Base-by-base conservation (phyloP, 2,113 vertebrate species). In the Ceyx cyanopectus region DNA sequence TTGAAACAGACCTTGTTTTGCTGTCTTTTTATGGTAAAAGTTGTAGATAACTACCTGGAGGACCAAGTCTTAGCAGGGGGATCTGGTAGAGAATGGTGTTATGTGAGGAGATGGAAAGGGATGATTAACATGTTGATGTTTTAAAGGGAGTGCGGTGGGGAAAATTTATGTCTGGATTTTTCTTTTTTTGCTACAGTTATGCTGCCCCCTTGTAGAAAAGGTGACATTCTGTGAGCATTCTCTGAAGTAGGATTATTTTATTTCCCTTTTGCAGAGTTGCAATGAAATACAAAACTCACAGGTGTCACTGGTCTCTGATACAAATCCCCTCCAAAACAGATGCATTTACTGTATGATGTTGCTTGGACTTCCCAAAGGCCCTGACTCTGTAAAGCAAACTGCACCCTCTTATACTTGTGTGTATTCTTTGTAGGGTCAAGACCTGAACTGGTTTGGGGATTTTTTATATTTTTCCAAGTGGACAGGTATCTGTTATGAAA, bases 171-270 rank as follows among this genome's bases (percentile, higher is more conserved):
- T 46, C 30, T 34, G 11, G 3, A 1, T 61, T 93, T 6, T 82
- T 92, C 61, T 45, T n/a, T 6, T 76, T 94, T 63, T 43, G 5
- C 76, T 81, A 54, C 7, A 24, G 41, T 75, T 81, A 80, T 91
- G 67, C 79, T 94, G 85, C 75, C 81, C 72, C 61, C 73, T 92
- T 95, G 92, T 74, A 92, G 91, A 63, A 91, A 82, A 78, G 5
- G 46, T 63, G 85, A 37, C 48, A 30, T 61, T 50, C 48, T 50
- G 16, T 9, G 34, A 60, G 16, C 1, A 19, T 81, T 74, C 48
- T 93, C 43, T 74, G 56, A 70, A 63, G 24, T 14, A 40, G 16
- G 63, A 68, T 57, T 45, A 68, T 75, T 82, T 91, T 67, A 68
- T 82, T 46, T 92, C 32, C 21, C 40, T 85, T 89, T 66, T 32